These are phyloP conservation scores for Athalia rosae DNA, from an alignment of 2,888 invertebrate genomes.

Conservation along the genomic window DNA sequence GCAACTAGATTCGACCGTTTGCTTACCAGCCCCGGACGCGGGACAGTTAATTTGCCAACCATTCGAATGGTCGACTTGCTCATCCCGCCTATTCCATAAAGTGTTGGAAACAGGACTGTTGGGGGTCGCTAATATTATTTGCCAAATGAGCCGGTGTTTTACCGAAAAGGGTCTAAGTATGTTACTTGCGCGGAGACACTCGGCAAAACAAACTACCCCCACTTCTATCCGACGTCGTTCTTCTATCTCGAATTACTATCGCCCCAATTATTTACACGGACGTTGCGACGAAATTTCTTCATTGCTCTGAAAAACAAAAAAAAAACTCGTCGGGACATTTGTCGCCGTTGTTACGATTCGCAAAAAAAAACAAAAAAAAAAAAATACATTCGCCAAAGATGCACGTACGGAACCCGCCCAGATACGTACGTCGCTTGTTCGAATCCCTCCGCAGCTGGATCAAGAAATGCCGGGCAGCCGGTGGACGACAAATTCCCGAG, in stretches of 20 bases:
- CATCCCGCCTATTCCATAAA: slow-evolving; percentile 30
- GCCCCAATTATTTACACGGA: not conserved
- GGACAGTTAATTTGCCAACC: slow-evolving; percentile 42
- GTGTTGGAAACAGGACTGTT: slow-evolving; percentile 42
- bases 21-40: slow-evolving; percentile 33
- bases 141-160: slow-evolving; percentile 41
- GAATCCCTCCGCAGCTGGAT: not conserved
- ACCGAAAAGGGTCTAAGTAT: slow-evolving; percentile 35
- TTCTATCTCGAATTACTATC: slow-evolving; percentile 30
- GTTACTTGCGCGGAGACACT: slow-evolving; percentile 23
- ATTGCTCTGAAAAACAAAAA: too few species aligned
- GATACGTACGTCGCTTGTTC: not conserved
- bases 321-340: not conserved
- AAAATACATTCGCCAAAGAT: not conserved
- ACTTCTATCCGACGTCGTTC: slow-evolving; percentile 30
- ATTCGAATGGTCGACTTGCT: slow-evolving; percentile 36
- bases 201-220: slow-evolving; percentile 30
- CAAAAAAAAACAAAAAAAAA: too few species aligned
- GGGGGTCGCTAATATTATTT: slow-evolving; percentile 43
- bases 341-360: too few species aligned
- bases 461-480: not conserved
- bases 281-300: not conserved
- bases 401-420: not conserved
- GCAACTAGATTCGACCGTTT: slow-evolving; percentile 44
- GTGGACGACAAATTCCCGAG: not conserved